Percentiles rank a stretch among this genome's conserved stretches.
These are phyloP conservation scores for Rhopalosiphum maidis DNA, from an alignment of 1,140 invertebrate species.

Conservation along the genomic window DNA sequence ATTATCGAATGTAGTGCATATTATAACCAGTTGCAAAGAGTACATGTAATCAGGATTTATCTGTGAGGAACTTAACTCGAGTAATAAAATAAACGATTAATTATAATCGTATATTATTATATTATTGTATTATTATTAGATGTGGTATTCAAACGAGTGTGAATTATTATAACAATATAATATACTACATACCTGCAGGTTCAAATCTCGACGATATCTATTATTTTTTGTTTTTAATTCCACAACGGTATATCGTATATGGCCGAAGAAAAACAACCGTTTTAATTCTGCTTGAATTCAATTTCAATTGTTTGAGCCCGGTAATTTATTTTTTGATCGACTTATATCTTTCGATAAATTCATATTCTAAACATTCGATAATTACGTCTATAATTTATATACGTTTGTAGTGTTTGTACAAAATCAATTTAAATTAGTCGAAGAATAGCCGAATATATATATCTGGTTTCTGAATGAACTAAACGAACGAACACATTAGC, in stretches of 20 bases:
- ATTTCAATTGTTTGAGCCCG: neutral
- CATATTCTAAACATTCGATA: neutral
- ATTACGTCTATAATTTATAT: neutral
- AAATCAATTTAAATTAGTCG: neutral
- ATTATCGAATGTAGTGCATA: constrained; percentile 30
- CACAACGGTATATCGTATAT: neutral
- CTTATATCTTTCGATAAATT: neutral
- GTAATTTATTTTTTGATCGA: neutral
- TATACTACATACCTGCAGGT: neutral
- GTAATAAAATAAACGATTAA: neutral
- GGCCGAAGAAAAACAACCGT: neutral
- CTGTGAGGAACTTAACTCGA: neutral
- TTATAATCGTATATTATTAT: constrained; percentile 1
- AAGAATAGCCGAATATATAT: neutral
- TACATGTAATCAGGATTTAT: neutral
- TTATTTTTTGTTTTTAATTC: constrained; percentile 2
- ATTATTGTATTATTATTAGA: neutral
- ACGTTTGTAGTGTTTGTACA: neutral
- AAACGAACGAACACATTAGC: neutral
- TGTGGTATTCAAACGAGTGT: neutral
- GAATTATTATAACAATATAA: constrained; percentile 1
- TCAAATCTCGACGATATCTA: neutral
- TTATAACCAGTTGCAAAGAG: constrained; percentile 10
- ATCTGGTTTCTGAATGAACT: neutral
- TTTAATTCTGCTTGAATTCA: neutral